These are phyloP conservation scores for Oeneis ivallda DNA, from an alignment of 2,888 invertebrate genomes.

Conservation along the genomic window DNA sequence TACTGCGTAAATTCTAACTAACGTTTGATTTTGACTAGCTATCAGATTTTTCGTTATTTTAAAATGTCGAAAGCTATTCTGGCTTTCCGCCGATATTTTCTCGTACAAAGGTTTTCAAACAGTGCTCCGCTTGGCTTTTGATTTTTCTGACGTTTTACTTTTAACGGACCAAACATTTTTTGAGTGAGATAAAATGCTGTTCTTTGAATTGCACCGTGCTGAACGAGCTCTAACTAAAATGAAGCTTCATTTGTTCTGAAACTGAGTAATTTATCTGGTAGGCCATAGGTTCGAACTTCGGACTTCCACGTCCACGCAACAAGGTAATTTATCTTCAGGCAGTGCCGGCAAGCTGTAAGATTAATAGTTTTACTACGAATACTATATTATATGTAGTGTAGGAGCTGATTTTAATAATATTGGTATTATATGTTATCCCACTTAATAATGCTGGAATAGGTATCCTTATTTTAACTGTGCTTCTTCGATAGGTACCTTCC, in stretches of 20 bases:
- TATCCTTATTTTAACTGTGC: too few species aligned
- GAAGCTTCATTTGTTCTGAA: background rate
- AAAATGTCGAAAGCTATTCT: constrained; percentile 6
- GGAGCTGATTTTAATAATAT: too few species aligned
- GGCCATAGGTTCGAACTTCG: background rate
- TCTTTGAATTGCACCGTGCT: background rate
- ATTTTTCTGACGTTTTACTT: constrained; percentile 11
- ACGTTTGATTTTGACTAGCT: constrained; percentile 1
- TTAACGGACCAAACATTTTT: constrained; percentile 13
- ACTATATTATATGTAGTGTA: too few species aligned
- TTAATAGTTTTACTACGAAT: too few species aligned
- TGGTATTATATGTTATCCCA: too few species aligned
- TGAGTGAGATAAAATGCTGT: constrained; percentile 5
- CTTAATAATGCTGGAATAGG: too few species aligned
- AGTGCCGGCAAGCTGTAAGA: too few species aligned
- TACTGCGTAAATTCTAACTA: background rate
- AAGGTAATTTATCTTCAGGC: too few species aligned
- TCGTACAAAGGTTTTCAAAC: constrained; percentile 13
- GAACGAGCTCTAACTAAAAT: background rate
- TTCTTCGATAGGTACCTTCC: too few species aligned
- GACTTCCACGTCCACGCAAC: too few species aligned
- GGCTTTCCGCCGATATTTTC: constrained; percentile 5
- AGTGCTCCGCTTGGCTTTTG: constrained; percentile 9
- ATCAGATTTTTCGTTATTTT: constrained; percentile 16
- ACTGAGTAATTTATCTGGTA: background rate